Evolutionary conservation across 2,888 invertebrate genomes (phyloP).

Genomic region (Nomada fucata): DNA sequence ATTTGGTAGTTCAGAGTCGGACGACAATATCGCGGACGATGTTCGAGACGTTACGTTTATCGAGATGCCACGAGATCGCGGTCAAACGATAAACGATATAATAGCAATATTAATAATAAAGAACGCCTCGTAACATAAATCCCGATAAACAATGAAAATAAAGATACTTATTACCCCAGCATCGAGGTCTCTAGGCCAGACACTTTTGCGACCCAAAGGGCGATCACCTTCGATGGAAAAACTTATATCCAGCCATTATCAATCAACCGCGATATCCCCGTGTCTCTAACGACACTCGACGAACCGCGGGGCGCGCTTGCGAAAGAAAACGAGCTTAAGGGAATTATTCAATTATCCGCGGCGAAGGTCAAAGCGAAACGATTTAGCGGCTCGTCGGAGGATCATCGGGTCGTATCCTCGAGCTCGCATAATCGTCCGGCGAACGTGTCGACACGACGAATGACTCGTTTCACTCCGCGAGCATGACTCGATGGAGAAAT

Average conservation of each 20-base stretch:
- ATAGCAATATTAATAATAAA: too few species aligned
- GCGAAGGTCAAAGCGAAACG: constrained; percentile 28
- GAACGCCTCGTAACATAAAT: too few species aligned
- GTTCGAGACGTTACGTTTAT: too few species aligned
- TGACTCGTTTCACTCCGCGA: constrained; percentile 59
- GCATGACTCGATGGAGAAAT: constrained; percentile 59
- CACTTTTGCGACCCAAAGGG: not conserved
- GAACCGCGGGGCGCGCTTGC: not conserved
- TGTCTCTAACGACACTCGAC: not conserved
- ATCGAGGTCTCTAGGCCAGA: too few species aligned
- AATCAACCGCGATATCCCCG: not conserved
- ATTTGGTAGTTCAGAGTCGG: too few species aligned
- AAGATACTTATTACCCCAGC: too few species aligned
- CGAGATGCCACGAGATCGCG: too few species aligned
- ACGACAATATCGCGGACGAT: too few species aligned
- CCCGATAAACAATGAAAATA: too few species aligned
- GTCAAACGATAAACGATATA: too few species aligned
- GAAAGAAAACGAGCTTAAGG: not conserved
- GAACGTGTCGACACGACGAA: constrained; percentile 57
- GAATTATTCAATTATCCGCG: constrained; percentile 17
- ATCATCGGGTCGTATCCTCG: not conserved
- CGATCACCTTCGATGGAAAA: not conserved
- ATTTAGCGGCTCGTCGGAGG: constrained; percentile 10
- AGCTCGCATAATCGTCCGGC: constrained; percentile 45
- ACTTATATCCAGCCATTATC: too few species aligned